Evolutionary conservation across 2,888 invertebrate species (phyloP), one percentile per base, ranked within the genome.

Genomic region (Diaperis boleti): DNA sequence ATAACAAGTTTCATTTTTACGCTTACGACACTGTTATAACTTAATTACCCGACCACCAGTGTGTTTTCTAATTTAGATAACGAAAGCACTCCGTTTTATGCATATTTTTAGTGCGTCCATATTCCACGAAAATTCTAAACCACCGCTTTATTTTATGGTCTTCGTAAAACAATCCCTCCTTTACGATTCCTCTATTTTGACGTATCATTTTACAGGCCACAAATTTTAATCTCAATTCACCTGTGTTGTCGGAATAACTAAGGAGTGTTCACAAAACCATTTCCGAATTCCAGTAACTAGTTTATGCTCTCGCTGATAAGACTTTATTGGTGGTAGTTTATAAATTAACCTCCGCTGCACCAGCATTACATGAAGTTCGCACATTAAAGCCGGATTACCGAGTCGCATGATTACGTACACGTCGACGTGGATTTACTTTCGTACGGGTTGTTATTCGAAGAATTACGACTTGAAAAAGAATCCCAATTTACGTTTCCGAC

Each of bases 11-110:
- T n/a, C n/a, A n/a, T n/a, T n/a, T n/a, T n/a, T n/a, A n/a, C n/a
- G 20, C 20, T 20, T 4, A 20, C 3, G 20, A 3, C 20, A 6
- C 20, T 20, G 20, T 20, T 20, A 26, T 31, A 47, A 15, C 37
- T 50, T 22, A 41, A 41, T 54, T 54, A 29, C 44, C 20, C n/a
- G 17, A 26, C 11, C 42, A 55, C 31, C 44, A 55, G n/a, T 35
- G 29, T 55, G 55, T 44, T 55, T 42, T 33, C 42, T 44, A 42
- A 33, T 55, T 55, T 44, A 55, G 55, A 55, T 55, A 55, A 55
- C 55, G 31, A 31, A 39, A 42, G 11, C 44, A 55, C 55, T 55
- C 44, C 20, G 11, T 8, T 42, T 55, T 55, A 54, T 44, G 37
- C 29, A 33, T 13, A 8, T 55, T 55, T 55, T 55, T 55, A 55